phyloP scores from a whole-genome alignment of 1,140 invertebrate species.

The Polypedilum vanderplanki region DNA sequence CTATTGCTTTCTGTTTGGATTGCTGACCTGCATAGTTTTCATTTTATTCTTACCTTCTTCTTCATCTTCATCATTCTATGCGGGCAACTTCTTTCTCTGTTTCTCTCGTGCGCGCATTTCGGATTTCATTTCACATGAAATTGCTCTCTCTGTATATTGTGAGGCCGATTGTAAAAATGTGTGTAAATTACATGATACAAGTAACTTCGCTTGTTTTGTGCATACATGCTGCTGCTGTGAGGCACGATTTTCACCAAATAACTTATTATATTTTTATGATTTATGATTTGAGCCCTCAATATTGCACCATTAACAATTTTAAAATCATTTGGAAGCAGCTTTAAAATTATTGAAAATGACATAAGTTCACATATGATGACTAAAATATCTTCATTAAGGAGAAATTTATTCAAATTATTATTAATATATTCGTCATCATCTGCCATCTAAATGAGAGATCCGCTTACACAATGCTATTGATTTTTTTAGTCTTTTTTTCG shows the following conservation, averaged over 20 bases:
- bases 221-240: too few relatives aligned
- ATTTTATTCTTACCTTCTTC: slow-evolving; percentile 22
- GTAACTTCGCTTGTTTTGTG: too few relatives aligned
- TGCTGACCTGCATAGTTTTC: slow-evolving; percentile 22
- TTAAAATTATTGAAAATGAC: background rate
- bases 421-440: background rate
- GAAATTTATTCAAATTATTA: background rate
- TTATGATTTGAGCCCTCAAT: too few relatives aligned
- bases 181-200: too few relatives aligned
- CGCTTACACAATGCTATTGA: background rate
- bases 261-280: too few relatives aligned
- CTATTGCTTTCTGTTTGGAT: background rate
- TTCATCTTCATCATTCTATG: background rate
- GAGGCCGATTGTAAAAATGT: too few relatives aligned
- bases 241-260: too few relatives aligned
- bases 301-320: too few relatives aligned
- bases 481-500: background rate
- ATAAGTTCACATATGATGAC: background rate
- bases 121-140: too few relatives aligned
- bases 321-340: too few relatives aligned
- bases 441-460: background rate
- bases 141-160: too few relatives aligned
- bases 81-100: background rate
- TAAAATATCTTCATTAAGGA: slow-evolving; percentile 14
- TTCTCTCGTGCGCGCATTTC: background rate